Evolutionary conservation across 2,797 vertebrate genomes (phyloP).

Genomic region (Tragopan temminckii): DNA sequence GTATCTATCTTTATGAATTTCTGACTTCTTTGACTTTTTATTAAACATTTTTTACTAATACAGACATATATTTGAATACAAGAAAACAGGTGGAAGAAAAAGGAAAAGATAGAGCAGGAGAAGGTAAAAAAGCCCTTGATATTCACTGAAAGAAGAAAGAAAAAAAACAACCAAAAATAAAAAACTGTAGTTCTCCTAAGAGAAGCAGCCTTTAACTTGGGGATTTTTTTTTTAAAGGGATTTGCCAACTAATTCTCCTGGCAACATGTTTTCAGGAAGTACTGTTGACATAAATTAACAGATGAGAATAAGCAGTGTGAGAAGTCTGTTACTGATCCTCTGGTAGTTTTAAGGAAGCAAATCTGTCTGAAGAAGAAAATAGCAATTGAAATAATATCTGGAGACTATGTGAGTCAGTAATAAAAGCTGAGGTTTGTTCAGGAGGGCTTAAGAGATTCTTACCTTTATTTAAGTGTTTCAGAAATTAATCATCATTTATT

Average conservation of each 20-base stretch:
- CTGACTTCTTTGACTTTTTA: neutral
- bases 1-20: neutral
- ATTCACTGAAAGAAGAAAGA: neutral
- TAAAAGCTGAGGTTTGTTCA: neutral
- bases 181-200: neutral
- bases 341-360: neutral
- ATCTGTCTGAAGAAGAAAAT: neutral
- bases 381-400: neutral
- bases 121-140: neutral
- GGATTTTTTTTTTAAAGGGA: neutral
- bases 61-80: neutral
- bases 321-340: neutral
- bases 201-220: neutral
- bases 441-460: neutral
- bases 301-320: neutral
- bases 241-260: neutral
- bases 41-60: neutral
- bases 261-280: neutral
- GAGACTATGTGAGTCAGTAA: neutral
- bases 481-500: neutral
- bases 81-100: neutral
- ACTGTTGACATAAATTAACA: neutral
- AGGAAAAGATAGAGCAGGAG: neutral
- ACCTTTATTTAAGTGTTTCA: neutral
- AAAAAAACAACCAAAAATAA: neutral